phyloP scores from a whole-genome alignment of 2,113 vertebrate genomes.

The Rhinolophus ferrumequinum region DNA sequence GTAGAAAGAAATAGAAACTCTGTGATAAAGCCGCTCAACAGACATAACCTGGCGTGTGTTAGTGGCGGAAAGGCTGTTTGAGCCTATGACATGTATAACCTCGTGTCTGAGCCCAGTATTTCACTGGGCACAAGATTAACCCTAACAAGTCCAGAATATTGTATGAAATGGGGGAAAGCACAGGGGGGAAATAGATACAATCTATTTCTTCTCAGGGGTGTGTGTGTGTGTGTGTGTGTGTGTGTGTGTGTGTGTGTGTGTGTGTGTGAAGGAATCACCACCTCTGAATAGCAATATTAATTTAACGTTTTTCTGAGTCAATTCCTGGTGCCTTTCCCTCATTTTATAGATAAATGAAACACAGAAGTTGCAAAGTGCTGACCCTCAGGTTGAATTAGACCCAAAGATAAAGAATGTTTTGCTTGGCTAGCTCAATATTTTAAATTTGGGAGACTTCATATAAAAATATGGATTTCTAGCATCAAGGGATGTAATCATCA shows the following conservation, averaged over 20 bases:
- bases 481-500: neutral
- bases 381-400: neutral
- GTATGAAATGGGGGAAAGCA: neutral
- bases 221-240: too few species aligned
- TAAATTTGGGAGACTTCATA: constrained; percentile 25
- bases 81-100: neutral
- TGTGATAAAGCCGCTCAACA: neutral
- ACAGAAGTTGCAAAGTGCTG: neutral
- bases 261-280: neutral
- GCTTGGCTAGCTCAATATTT: neutral
- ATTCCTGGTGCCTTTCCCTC: neutral
- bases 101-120: neutral
- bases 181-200: neutral
- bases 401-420: constrained; percentile 3
- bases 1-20: neutral
- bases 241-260: too few species aligned
- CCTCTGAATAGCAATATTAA: neutral
- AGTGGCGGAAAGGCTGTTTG: neutral
- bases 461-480: neutral
- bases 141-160: neutral
- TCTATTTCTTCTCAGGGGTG: neutral
- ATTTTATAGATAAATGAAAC: constrained; percentile 19
- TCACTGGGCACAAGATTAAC: neutral
- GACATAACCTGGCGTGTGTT: neutral
- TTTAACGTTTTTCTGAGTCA: constrained; percentile 23